Percentiles rank a stretch among this genome's conserved stretches.
Conservation (phyloP, 1,140 invertebrate species). For the Globodera ellingtonae region DNA sequence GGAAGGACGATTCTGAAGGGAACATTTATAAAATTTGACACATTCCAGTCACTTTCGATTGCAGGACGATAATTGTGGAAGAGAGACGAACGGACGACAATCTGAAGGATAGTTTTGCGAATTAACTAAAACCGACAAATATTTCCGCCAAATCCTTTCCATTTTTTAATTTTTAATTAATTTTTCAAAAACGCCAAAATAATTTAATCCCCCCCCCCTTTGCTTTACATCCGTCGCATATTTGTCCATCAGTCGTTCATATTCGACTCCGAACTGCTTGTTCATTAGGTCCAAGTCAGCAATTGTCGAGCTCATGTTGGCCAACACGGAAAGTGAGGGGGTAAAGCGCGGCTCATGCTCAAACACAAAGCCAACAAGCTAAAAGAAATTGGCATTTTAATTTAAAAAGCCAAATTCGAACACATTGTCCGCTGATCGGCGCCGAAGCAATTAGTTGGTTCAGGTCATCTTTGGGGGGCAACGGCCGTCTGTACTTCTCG, state of each 20-base stretch:
- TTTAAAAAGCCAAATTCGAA: constrained; percentile 28
- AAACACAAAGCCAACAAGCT: constrained; percentile 38
- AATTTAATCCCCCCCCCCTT: constrained; percentile 14
- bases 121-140: neutral
- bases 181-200: constrained; percentile 17
- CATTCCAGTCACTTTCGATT: neutral
- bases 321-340: constrained; percentile 19
- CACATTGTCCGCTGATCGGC: constrained; percentile 26
- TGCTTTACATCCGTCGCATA: constrained; percentile 36
- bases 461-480: constrained; percentile 43
- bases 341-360: constrained; percentile 41
- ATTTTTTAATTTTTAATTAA: neutral
- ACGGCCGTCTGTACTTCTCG: constrained; percentile 6
- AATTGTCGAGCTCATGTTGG: neutral
- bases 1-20: neutral
- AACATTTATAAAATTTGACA: neutral
- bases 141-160: neutral
- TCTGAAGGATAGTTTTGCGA: constrained; percentile 23
- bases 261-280: constrained; percentile 6
- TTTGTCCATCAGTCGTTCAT: constrained; percentile 31
- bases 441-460: constrained; percentile 37
- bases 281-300: constrained; percentile 14
- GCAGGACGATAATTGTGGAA: constrained; percentile 37
- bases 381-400: constrained; percentile 26
- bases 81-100: constrained; percentile 26